phyloP scores from a whole-genome alignment of 2,888 invertebrate species.

The Andrena praecox region DNA sequence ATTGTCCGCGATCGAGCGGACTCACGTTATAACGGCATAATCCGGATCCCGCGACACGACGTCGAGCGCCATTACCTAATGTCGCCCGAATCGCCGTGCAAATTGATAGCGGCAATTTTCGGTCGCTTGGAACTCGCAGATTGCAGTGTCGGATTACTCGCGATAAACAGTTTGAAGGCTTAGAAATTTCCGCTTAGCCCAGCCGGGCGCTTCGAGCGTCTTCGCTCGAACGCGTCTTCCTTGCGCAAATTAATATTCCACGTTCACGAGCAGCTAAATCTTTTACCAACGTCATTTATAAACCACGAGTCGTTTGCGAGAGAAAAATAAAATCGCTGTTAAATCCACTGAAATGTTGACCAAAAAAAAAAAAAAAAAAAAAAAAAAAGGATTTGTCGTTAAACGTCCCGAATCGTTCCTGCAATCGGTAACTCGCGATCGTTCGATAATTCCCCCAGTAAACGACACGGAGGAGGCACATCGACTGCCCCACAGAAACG shows the following conservation, averaged over 20 bases:
- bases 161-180: constrained; percentile 53
- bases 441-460: neutral
- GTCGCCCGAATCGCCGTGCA: constrained; percentile 31
- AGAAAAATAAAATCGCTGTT: no score
- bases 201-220: neutral
- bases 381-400: neutral
- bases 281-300: no score
- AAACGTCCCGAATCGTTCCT: neutral
- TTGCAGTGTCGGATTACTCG: constrained; percentile 48
- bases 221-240: constrained; percentile 9
- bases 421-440: neutral
- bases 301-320: neutral
- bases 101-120: constrained; percentile 58
- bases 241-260: constrained; percentile 24
- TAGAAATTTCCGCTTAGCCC: constrained; percentile 28
- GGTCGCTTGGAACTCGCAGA: constrained; percentile 40
- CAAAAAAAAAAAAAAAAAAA: neutral
- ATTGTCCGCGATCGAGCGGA: constrained; percentile 42
- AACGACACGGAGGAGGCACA: constrained; percentile 13
- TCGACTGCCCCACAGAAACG: constrained; percentile 42
- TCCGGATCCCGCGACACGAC: constrained; percentile 24
- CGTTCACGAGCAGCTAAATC: neutral
- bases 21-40: constrained; percentile 10
- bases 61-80: constrained; percentile 23
- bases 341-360: neutral